Evolutionary conservation across 1,140 invertebrate species (phyloP).

Genomic region (Rhyacophila brunnea): DNA sequence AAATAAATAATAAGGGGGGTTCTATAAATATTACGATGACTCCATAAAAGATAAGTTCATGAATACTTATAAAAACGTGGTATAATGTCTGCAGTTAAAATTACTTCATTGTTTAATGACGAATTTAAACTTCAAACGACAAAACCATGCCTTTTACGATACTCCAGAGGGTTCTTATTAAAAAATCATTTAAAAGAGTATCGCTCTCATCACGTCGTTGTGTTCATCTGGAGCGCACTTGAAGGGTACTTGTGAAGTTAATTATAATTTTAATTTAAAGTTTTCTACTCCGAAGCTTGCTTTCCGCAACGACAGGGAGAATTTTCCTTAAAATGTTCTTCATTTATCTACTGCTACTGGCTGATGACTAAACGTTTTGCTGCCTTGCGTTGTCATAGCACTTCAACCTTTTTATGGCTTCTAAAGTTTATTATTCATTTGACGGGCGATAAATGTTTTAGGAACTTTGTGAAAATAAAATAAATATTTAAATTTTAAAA

Average conservation of each 20-base stretch:
- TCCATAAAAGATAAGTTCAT: too few species aligned
- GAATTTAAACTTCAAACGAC: conserved; percentile 3
- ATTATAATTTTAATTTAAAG: conserved; percentile 36
- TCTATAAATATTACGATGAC: too few species aligned
- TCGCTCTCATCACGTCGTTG: conserved; percentile 11
- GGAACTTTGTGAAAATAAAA: not conserved
- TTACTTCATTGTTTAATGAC: conserved; percentile 17
- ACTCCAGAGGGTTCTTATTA: conserved; percentile 19
- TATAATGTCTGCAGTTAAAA: conserved; percentile 4
- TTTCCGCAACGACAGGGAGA: conserved; percentile 16
- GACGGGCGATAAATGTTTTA: not conserved
- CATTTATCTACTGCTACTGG: conserved; percentile 10
- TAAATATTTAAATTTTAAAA: not conserved
- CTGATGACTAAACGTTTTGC: conserved; percentile 23
- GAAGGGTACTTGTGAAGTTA: conserved; percentile 25
- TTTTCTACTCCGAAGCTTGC: conserved; percentile 28
- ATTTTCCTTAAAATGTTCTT: conserved; percentile 21
- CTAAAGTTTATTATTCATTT: conserved; percentile 2
- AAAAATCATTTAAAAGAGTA: conserved; percentile 25
- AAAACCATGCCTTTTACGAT: conserved; percentile 15
- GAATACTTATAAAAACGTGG: too few species aligned
- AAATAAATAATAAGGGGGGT: too few species aligned
- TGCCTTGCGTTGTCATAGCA: conserved; percentile 11
- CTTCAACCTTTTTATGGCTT: conserved; percentile 19
- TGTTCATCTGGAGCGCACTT: conserved; percentile 10